Evolutionary conservation across 2,888 invertebrate species (phyloP).

Genomic region (Catocala nupta): DNA sequence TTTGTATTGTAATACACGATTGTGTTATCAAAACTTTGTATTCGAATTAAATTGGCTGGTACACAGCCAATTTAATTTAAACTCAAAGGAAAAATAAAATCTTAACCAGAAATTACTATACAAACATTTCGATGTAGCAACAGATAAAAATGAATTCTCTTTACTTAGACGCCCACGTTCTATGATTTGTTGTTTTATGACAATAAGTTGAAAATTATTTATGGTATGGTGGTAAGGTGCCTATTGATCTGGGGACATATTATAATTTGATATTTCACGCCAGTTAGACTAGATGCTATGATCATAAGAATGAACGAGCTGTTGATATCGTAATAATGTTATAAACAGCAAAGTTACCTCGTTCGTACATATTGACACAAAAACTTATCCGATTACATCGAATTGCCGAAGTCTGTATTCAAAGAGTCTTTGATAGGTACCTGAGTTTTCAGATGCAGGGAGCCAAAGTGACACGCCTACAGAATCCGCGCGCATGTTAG

Average conservation of each 20-base stretch:
- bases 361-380: constrained; percentile 11
- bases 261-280: not conserved
- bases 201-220: not conserved
- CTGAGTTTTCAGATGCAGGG: too few relatives aligned
- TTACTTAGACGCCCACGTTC: too few relatives aligned
- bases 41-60: not conserved
- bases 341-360: constrained; percentile 21
- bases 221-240: too few relatives aligned
- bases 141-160: too few relatives aligned
- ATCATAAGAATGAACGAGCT: constrained; percentile 3
- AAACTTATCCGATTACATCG: constrained; percentile 23
- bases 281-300: not conserved
- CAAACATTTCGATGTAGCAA: too few relatives aligned
- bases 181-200: not conserved
- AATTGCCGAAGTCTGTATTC: constrained; percentile 8
- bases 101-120: too few relatives aligned
- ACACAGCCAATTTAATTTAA: too few relatives aligned
- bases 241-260: not conserved
- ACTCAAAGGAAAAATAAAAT: too few relatives aligned
- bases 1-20: constrained; percentile 5
- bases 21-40: not conserved
- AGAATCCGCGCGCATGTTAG: too few relatives aligned
- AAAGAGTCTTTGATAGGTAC: not conserved
- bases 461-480: too few relatives aligned
- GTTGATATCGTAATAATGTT: constrained; percentile 12